Evolutionary conservation across 2,888 invertebrate species (phyloP), one percentile per base, ranked within the genome.

Genomic region (Ptychoptera contaminata): DNA sequence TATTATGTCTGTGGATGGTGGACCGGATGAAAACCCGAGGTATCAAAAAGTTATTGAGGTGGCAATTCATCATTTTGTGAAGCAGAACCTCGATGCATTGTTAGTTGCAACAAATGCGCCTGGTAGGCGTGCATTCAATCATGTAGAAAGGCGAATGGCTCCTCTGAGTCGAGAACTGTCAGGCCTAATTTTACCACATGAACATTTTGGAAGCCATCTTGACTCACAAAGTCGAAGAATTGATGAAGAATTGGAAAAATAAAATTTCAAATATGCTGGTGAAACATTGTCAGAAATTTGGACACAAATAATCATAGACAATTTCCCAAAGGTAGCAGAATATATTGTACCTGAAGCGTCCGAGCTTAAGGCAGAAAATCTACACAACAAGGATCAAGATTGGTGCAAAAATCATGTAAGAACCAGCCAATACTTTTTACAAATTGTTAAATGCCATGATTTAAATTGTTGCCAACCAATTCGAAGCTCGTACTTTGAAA

Each of bases 101-200:
- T 57, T 51, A 45, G 40, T 43, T 31, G 48, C 37, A 56, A 52
- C 46, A n/a, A 58, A 57, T 50, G 58, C 59, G 36, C 61, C 62
- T 39, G 58, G 60, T 5, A 52, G 59, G 46, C 57, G 56, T 49
- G 56, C 56, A 8, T 60, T 52, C 40, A 63, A 62, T 48, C 52
- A 51, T 44, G 59, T 59, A 1, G 57, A 62, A 47, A 35, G 58
- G 15, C 42, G 60, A 45, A 59, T 62, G 56, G 60, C 60, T 39
- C 58, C 59, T 15, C 47, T 62, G 8, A 59, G 57, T 42, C 45
- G 51, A 31, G 51, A 59, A 46, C 49, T 63, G 12, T 32, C 55
- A 32, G 56, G 56, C 23, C 37, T 58, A 8, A 53, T 61, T 40
- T 49, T 63, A 32, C 54, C 56, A n/a, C 52, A 58, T 48, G 56